Conservation (phyloP, 2,113 vertebrate species). For the Phocoena sinus region DNA sequence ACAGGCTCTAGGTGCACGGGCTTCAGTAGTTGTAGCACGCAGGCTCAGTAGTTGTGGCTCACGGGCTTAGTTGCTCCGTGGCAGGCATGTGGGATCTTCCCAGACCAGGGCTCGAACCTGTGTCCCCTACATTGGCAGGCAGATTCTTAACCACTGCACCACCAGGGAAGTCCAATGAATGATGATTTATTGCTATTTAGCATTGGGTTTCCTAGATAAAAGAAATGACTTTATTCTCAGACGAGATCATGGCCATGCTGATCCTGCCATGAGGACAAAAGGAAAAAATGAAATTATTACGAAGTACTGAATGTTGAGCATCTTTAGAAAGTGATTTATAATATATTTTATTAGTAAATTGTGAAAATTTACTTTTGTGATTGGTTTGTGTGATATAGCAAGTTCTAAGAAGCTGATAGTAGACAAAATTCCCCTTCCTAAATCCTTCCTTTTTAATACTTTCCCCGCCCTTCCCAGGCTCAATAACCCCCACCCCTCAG, state of each 20-base stretch:
- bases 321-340: constrained; percentile 19
- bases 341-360: constrained; percentile 1
- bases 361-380: constrained; percentile 4
- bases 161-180: not conserved
- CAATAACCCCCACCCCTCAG: not conserved
- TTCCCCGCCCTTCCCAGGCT: not conserved
- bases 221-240: constrained; percentile 34
- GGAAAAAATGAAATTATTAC: constrained; percentile 33
- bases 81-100: too few species aligned
- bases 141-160: too few species aligned
- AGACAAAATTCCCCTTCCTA: not conserved
- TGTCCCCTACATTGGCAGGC: too few species aligned
- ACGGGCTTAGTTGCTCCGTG: too few species aligned
- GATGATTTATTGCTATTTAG: constrained; percentile 58
- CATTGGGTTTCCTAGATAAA: constrained; percentile 42
- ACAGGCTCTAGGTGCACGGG: too few species aligned
- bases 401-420: not conserved
- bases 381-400: not conserved
- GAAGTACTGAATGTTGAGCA: not conserved
- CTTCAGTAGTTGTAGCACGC: too few species aligned
- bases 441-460: not conserved
- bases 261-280: constrained; percentile 10
- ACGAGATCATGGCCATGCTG: not conserved
- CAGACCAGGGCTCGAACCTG: too few species aligned
- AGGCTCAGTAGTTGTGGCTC: too few species aligned